Evolutionary conservation across 2,888 invertebrate genomes (phyloP).

Genomic region (Caenorhabditis sp.): DNA sequence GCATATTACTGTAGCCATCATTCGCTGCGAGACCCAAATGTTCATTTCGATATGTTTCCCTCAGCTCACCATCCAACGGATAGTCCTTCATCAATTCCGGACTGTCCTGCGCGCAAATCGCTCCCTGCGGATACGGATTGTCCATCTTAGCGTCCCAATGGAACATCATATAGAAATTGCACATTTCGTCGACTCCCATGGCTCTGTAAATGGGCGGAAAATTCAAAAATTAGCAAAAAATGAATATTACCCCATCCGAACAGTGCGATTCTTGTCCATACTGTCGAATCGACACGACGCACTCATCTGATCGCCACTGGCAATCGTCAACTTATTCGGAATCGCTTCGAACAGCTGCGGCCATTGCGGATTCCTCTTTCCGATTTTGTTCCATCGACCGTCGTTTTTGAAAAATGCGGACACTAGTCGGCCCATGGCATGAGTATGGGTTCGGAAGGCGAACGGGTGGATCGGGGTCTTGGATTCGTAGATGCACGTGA

Average conservation of each 20-base stretch:
- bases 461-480: conserved; percentile 69
- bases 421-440: conserved; percentile 84
- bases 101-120: conserved; percentile 68
- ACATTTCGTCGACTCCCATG: conserved; percentile 85
- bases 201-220: conserved; percentile 79
- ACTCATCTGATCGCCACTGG: conserved; percentile 85
- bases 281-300: conserved; percentile 86
- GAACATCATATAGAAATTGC: conserved; percentile 85
- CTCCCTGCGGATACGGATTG: conserved; percentile 82
- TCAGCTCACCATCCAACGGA: too few species aligned
- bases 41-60: too few species aligned
- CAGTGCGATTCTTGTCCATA: conserved; percentile 82
- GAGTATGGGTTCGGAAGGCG: conserved; percentile 85
- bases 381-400: conserved; percentile 83
- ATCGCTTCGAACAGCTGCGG: conserved; percentile 87
- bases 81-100: conserved; percentile 68
- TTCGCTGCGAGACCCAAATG: too few species aligned
- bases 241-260: conserved; percentile 85
- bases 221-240: conserved; percentile 10
- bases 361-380: conserved; percentile 87
- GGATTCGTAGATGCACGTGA: conserved; percentile 84
- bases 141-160: conserved; percentile 83
- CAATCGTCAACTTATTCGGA: conserved; percentile 83
- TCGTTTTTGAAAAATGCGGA: conserved; percentile 84
- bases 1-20: too few species aligned